Evolutionary conservation across 2,888 invertebrate genomes (phyloP).

Genomic region (Coleophora flavipennella): DNA sequence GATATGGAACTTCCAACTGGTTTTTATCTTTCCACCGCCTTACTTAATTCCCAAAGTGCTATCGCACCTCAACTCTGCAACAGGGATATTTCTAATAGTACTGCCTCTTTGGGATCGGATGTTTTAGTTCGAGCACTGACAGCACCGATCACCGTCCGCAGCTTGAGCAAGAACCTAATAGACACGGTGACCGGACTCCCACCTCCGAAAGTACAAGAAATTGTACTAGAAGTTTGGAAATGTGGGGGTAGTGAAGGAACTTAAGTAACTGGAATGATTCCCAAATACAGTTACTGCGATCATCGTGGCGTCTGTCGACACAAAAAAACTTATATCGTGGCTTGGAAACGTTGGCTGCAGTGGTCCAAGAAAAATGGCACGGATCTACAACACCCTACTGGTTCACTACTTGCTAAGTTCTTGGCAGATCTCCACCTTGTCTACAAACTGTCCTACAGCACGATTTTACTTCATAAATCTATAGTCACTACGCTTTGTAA

Average conservation of each 20-base stretch:
- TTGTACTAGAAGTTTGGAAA: conserved; percentile 15
- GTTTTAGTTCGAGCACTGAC: conserved; percentile 11
- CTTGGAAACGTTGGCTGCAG: conserved; percentile 10
- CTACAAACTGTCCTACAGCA: conserved; percentile 9
- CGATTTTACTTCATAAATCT: conserved; percentile 15
- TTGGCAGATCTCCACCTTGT: conserved; percentile 11
- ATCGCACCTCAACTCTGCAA: conserved; percentile 6
- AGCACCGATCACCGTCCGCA: conserved; percentile 9
- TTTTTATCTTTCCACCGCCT: conserved; percentile 12
- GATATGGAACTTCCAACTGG: conserved; percentile 7
- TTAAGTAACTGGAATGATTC: conserved; percentile 3
- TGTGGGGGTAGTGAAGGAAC: conserved; percentile 14
- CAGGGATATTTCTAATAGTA: conserved; percentile 13
- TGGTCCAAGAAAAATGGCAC: conserved; percentile 4
- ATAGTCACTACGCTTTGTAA: conserved; percentile 13
- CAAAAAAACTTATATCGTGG: conserved; percentile 8
- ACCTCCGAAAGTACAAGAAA: conserved; percentile 7
- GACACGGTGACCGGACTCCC: conserved; percentile 11
- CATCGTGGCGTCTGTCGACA: conserved; percentile 12
- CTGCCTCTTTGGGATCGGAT: conserved; percentile 11
- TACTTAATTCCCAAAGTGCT: conserved; percentile 9
- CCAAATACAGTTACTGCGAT: conserved; percentile 3
- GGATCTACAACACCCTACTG: neutral
- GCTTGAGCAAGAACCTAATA: conserved; percentile 8
- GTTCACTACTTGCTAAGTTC: conserved; percentile 9